Base-by-base conservation (phyloP, 2,113 vertebrate genomes). In the Labeo rohita region DNA sequence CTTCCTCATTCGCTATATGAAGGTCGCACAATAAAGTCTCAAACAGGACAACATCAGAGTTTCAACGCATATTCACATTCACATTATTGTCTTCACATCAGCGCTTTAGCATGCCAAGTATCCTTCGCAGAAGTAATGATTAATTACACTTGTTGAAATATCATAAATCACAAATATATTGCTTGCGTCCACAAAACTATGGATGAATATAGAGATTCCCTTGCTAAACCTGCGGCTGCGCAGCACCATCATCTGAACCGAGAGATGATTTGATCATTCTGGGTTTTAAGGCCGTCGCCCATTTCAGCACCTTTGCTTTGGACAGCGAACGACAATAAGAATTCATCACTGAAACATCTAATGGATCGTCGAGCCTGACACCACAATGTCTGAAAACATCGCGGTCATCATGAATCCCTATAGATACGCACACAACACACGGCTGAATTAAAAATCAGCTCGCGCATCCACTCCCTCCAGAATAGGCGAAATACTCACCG, bases 401-500 rank as follows among this genome's bases (percentile, higher is more conserved):
- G 34, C 18, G 39, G 1, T 8, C 21, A 23, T 16, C 10, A 11
- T 2, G 18, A 73, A 39, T 28, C 1, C 28, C 23, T 56, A 39
- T 12, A 47, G 12, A 65, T 49, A 45, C 47, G 8, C 16, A 70
- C 1, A n/a, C 9, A 36, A 12, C 63, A 52, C 6, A 74, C 18
- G 6, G 18, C 36, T 56, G 23, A n/a, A 34, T 13, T 39, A 8
- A 74, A 74, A 80, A 39, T 52, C 2, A 39, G n/a, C 3, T 21
- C 28, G 52, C 18, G 9, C 56, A 23, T 28, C 49, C 4, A 39
- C 21, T 39, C 23, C 66, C 56, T 18, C 8, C 28, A 49, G 63
- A 76, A 63, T 2, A 49, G 5, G 39, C 45, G 23, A 52, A 52
- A 49, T 0, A 91, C 97, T 96, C 93, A 99, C 98, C 98, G 91